Base-by-base conservation (phyloP, 2,113 vertebrate genomes). In the Cephalophus harveyi region DNA sequence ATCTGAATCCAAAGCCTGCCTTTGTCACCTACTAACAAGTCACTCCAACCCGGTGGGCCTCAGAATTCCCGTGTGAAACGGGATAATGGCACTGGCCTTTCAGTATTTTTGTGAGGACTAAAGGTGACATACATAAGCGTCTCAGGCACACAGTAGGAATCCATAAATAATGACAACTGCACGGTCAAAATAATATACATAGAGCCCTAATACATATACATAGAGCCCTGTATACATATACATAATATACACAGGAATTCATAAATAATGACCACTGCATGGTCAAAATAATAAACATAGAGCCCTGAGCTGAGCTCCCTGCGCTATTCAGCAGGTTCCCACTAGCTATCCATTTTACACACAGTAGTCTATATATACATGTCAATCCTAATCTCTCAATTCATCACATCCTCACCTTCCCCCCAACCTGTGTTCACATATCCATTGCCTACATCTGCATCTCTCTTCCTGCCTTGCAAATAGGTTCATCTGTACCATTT, bases 81-180 rank as follows among this genome's bases (percentile, higher is more conserved):
- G 89, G 71, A 1, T 7, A 4, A 33, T 6, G 8, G n/a, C 27
- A 33, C 12, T 23, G 25, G 28, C 8, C 59, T 57, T 33, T 5
- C 0, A 1, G 27, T 23, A 23, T 17, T 55, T 48, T 17, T 0
- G 2, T 27, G 40, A 94, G 30, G 57, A 46, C 7, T 19, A 25
- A 82, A 64, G 30, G 25, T 43, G 8, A 57, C 17, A 3, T 21
- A 30, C 25, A 21, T 36, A 33, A 40, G 13, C 0, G 0, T 25
- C 25, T 46, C 48, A 40, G 67, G n/a, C 33, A 4, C 62, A 25
- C n/a, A 28, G 36, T 1, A 21, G 40, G 40, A 36, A 13, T 17
- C 23, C 54, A 28, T 6, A 57, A 28, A 23, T 40, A 21, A 57
- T 13, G 21, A 62, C 7, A 27, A 3, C 43, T 15, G 11, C 7